Evolutionary conservation across 37 sponge, comb jelly and placozoan genomes (phyloP), one percentile per base, ranked within the genome.

Genomic region (Diacarnus erythraeanus): DNA sequence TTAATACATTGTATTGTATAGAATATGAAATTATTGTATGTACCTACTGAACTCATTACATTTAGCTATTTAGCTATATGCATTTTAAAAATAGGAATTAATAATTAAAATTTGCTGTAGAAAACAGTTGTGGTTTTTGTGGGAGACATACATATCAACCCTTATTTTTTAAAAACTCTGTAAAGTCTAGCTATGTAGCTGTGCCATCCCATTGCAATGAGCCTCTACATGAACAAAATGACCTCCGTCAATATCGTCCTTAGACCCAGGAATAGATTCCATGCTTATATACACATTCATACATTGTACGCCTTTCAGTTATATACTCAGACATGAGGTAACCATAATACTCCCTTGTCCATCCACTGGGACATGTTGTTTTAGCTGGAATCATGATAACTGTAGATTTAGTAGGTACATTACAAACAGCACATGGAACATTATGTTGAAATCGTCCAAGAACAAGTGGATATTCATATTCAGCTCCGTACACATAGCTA

Each of bases 341-440:
- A 18, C 85, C 85, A 71, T 23, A 37, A 58, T 84, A 84, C 42
- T 84, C 85, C 26, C 17, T 33, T 2, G 65, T 84, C 85, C 85
- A 84, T 1, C 25, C 26, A 12, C 26, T 34, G 21, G 85, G 85
- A 59, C 85, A 84, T 25, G 31, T 59, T 18, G 40, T 40, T 23
- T 77, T 84, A 20, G 85, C 85, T 59, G 85, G 85, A 29, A 84
- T 77, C 85, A 84, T 84, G 21, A 71, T 1, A 34, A 71, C 64
- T 26, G 64, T 38, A 21, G 17, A 27, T 3, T 69, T 12, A 5
- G 35, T 71, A n/a, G 85, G n/a, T 1, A 36, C 69, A 17, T 25
- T 2, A 47, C 85, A 84, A 38, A 84, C 85, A 70, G 85, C 85
- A 84, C 85, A 84, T 10, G 78, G 78, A 40, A 39, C 85, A 71